Conservation (phyloP, 2,888 invertebrate species). For the Aphrophora alni region DNA sequence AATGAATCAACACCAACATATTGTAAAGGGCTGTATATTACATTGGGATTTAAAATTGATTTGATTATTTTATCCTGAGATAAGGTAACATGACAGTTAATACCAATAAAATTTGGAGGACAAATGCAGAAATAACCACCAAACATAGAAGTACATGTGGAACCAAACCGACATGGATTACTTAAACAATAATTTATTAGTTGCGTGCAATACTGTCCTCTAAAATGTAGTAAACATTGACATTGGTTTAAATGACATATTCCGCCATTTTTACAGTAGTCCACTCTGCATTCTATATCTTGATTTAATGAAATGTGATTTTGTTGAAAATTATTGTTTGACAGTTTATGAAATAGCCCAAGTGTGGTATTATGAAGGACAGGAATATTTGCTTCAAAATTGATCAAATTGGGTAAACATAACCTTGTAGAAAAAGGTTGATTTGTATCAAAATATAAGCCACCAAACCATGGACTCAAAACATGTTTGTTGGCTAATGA, state of each 20-base stretch:
- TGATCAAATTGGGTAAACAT: background rate
- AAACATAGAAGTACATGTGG: background rate
- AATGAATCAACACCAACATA: background rate
- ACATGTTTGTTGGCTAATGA: background rate
- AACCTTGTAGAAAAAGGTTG: background rate
- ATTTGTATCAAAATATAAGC: background rate
- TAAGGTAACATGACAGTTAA: background rate
- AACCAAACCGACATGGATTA: background rate
- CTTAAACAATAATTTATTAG: background rate
- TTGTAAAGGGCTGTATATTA: background rate
- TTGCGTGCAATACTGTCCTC: background rate
- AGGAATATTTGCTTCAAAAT: background rate
- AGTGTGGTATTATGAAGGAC: background rate
- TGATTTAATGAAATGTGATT: no score
- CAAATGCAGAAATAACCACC: background rate
- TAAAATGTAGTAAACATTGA: background rate
- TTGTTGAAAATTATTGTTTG: no score
- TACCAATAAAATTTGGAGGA: background rate
- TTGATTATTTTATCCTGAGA: background rate
- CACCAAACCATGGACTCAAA: background rate
- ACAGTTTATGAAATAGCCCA: no score
- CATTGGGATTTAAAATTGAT: background rate
- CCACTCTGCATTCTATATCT: background rate
- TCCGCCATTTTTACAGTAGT: background rate
- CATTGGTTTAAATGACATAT: background rate